Base-by-base conservation (phyloP, 2,113 vertebrate genomes). In the Mesembrinibis cayennensis region DNA sequence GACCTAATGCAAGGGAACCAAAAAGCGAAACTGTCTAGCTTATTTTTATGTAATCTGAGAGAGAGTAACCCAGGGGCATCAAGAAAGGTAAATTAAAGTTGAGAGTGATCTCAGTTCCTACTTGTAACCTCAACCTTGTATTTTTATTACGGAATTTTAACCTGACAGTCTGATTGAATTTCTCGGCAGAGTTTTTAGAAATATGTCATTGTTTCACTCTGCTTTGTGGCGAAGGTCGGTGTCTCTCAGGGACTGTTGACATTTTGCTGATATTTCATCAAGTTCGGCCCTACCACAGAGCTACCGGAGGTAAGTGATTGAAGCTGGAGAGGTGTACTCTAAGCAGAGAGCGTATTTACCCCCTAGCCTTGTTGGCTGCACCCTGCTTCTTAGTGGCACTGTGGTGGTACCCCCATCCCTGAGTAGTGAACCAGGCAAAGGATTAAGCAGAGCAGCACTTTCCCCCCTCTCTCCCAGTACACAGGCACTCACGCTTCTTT, bases 261-360 rank as follows among this genome's bases (percentile, higher is more conserved):
- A 78, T 91, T 97, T 96, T 95, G 71, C 82, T 95, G 91, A 3
- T 93, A 62, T 79, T 86, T 93, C 71, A 47, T 88, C 67, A 40
- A 76, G 55, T 84, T 65, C 92, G 77, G 70, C 66, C 73, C 89
- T 80, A 66, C 49, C 58, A 18, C 58, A 82, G 55, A 70, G 78
- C 70, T 95, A 49, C 70, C 78, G 58, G 91, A 82, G 93, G 89
- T 90, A 93, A 85, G 91, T 55, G 58, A 22, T 14, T 36, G 82
- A 40, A 80, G 78, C 34, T 38, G 34, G 29, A 66, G 49, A 34
- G 36, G 7, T 50, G 67, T 63, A 32, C 49, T 25, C 18, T 32
- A 26, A 72, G 45, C 56, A 83, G 45, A 49, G 56, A 9, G 22
- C 0, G 1, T 47, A 8, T 91, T 94, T 65, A 50, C 30, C 56